A percentile compares a stretch with the other conserved stretches of the same genome.
Conservation (phyloP, 2,797 vertebrate species). For the Chelon labrosus region DNA sequence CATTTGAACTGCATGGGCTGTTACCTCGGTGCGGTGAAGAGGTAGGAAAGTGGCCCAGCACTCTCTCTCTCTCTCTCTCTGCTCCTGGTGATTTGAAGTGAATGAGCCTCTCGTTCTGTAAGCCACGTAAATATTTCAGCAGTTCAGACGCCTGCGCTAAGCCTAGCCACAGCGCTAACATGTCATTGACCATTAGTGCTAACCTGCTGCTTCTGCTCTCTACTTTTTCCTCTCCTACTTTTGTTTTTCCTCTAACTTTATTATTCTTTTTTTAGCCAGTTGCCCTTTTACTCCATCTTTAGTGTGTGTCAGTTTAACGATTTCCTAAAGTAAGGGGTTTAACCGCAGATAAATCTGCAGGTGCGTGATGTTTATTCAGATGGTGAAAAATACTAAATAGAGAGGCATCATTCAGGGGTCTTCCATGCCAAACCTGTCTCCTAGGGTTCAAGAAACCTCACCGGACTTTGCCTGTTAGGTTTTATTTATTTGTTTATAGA, state of each 20-base stretch:
- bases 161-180: conserved; percentile 72
- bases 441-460: neutral
- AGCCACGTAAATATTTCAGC: conserved; percentile 83
- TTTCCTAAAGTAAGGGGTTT: too few species aligned
- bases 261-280: conserved; percentile 15
- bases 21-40: conserved; percentile 59
- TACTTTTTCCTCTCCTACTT: conserved; percentile 28
- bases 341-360: neutral
- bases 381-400: neutral
- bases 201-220: conserved; percentile 74
- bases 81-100: conserved; percentile 73
- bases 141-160: conserved; percentile 62
- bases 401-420: neutral
- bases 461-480: neutral
- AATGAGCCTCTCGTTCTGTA: conserved; percentile 75
- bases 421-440: neutral
- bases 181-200: conserved; percentile 85
- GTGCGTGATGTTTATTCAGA: neutral
- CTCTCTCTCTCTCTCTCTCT: conserved; percentile 50
- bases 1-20: conserved; percentile 66
- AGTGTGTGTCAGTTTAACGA: neutral
- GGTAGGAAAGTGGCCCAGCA: conserved; percentile 61
- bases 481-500: neutral
- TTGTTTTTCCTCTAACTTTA: conserved; percentile 56
- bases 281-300: neutral